Evolutionary conservation across 2,888 invertebrate genomes (phyloP).

Genomic region (Zele albiditarsus): DNA sequence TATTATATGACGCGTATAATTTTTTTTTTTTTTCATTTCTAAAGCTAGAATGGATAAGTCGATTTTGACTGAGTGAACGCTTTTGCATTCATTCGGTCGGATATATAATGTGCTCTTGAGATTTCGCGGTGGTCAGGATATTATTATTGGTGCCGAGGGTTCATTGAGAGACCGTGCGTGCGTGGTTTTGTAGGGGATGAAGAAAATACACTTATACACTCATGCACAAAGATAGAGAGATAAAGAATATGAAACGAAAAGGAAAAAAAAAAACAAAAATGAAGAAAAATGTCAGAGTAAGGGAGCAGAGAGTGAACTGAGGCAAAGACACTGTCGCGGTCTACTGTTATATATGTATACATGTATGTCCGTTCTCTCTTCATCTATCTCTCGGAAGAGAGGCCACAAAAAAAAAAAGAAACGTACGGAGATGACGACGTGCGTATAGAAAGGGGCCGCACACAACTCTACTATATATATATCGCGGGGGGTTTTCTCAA

Average conservation of each 20-base stretch:
- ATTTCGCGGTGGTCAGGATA: conserved; percentile 1
- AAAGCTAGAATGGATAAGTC: background rate
- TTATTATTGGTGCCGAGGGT: background rate
- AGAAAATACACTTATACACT: background rate
- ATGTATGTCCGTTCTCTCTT: background rate
- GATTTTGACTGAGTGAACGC: background rate
- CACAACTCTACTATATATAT: background rate
- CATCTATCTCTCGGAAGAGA: background rate
- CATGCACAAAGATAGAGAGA: background rate
- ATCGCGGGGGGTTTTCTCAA: conserved; percentile 16
- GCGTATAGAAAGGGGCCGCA: background rate
- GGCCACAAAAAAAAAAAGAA: conserved; percentile 5
- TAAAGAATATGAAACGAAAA: no score
- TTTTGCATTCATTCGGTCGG: background rate
- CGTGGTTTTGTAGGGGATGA: background rate
- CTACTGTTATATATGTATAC: background rate
- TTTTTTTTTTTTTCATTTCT: background rate
- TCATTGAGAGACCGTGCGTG: background rate
- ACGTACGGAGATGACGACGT: background rate
- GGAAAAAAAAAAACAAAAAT: no score
- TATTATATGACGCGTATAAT: conserved; percentile 5
- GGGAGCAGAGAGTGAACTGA: no score
- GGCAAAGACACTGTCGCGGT: no score
- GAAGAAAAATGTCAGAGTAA: no score
- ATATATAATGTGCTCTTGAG: background rate